Evolutionary conservation across 2,113 vertebrate genomes (phyloP), one percentile per base, ranked within the genome.

Genomic region (Gopherus evgoodei): DNA sequence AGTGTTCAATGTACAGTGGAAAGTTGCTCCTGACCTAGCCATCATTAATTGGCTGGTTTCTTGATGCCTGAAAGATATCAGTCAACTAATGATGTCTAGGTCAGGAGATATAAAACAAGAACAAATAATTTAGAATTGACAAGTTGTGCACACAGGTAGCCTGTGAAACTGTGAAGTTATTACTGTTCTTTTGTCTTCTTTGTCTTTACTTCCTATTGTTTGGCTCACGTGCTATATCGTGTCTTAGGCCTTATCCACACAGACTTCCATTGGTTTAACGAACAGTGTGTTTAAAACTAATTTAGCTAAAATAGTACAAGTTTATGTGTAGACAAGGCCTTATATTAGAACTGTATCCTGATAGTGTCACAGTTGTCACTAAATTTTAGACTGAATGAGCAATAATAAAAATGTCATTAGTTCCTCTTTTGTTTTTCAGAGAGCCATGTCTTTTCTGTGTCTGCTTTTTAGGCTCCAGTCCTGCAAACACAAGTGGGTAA

Each of bases 391-490:
- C 11, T 25, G 75, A 76, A 3, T 6, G 72, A 76, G 42, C 42
- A 76, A 13, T 27, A 76, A 44, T 76, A 76, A 76, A 76, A 44
- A 42, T 76, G 24, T 75, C 72, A 76, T 69, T 72, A 72, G 19
- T 72, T 72, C 62, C 25, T 76, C 42, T 52, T 84, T 50, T 62
- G 50, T 50, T 80, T 27, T 42, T 25, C 1, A 13, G 52, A 25
- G 57, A 25, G 79, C 38, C 80, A 9, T 1, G 52, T 80, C 44
- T 65, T 57, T 69, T 80, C 81, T 0, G 0, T 54, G 3, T 80
- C 69, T n/a, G 31, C 42, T 38, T 87, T 90, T 44, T 52, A 72
- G 65, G 65, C 65, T 38, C 35, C 65, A n/a, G 65, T 38, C 59
- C 57, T n/a, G 80, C 78, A 76, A 7, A 65, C 59, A 2, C 2